A percentile compares a stretch with the other conserved stretches of the same genome.
phyloP scores from a whole-genome alignment of 2,888 invertebrate genomes.

The Malachius bipustulatus region DNA sequence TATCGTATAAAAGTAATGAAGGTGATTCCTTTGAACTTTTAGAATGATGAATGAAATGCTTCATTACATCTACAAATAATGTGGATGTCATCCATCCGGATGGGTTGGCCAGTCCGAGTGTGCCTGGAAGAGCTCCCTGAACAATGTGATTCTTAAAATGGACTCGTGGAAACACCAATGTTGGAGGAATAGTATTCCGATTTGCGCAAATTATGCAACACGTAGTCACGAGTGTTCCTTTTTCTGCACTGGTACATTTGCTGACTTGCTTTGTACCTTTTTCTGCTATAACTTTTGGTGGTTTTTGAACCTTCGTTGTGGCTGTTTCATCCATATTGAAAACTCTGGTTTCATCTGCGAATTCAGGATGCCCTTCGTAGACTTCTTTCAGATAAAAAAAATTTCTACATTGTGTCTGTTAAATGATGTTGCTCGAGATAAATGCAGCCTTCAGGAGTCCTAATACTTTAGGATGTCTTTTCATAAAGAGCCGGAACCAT shows the following conservation, averaged over 20 bases:
- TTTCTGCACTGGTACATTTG: slow-evolving; percentile 8
- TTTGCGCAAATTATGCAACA: slow-evolving; percentile 25
- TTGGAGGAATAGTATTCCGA: too few species aligned
- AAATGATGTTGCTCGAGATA: too few species aligned
- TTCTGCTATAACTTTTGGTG: slow-evolving; percentile 8
- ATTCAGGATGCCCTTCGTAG: background rate
- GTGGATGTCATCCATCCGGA: slow-evolving; percentile 30
- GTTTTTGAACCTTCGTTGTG: slow-evolving; percentile 11
- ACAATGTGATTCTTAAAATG: slow-evolving; percentile 25
- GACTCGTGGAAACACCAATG: slow-evolving; percentile 27
- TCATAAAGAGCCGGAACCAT: too few species aligned
- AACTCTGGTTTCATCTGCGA: slow-evolving; percentile 6
- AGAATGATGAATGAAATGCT: slow-evolving; percentile 27
- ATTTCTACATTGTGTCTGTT: too few species aligned
- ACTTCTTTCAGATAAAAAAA: too few species aligned
- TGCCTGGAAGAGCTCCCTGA: slow-evolving; percentile 26
- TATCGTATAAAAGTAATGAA: slow-evolving; percentile 25
- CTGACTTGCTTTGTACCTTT: slow-evolving; percentile 10
- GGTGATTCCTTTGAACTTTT: slow-evolving; percentile 22
- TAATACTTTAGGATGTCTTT: too few species aligned
- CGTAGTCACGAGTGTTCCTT: slow-evolving; percentile 19
- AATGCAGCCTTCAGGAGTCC: too few species aligned
- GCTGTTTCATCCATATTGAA: slow-evolving; percentile 9
- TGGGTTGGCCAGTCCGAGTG: slow-evolving; percentile 25
- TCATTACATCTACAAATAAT: slow-evolving; percentile 26